Conservation (phyloP, 2,888 invertebrate species). For the Parelbella ahira region DNA sequence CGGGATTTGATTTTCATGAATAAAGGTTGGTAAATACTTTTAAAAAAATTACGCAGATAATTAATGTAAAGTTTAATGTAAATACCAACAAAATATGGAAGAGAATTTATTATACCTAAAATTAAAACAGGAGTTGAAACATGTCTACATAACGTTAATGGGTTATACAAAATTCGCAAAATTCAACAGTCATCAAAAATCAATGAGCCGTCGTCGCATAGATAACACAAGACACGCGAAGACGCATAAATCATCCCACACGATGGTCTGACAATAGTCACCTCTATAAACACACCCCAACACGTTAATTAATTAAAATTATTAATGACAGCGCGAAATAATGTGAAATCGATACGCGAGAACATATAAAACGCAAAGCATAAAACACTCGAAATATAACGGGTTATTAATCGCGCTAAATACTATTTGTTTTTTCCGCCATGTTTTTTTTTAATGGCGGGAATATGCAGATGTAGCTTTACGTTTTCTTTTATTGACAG, state of each 20-base stretch:
- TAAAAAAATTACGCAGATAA: no score
- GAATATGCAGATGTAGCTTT: constrained; percentile 69
- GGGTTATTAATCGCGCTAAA: constrained; percentile 63
- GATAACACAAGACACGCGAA: constrained; percentile 39
- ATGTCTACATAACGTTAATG: no score
- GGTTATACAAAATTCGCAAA: constrained; percentile 36
- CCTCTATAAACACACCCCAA: constrained; percentile 46
- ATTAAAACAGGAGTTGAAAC: no score
- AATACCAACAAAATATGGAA: no score
- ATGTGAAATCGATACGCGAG: constrained; percentile 63
- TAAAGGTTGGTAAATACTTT: no score
- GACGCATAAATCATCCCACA: constrained; percentile 68
- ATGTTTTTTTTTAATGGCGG: constrained; percentile 53
- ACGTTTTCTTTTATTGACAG: constrained; percentile 73
- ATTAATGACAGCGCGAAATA: constrained; percentile 70
- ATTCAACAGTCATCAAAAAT: constrained; percentile 59
- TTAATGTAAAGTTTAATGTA: no score
- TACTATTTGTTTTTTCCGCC: constrained; percentile 47
- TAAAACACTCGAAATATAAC: constrained; percentile 50
- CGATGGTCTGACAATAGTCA: constrained; percentile 53
- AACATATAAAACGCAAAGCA: constrained; percentile 39
- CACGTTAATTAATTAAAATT: constrained; percentile 72
- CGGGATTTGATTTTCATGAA: neutral
- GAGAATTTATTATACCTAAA: no score
- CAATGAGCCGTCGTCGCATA: constrained; percentile 58